Evolutionary conservation across 1,140 invertebrate species (phyloP).

Genomic region (Dendroctonus ponderosae): DNA sequence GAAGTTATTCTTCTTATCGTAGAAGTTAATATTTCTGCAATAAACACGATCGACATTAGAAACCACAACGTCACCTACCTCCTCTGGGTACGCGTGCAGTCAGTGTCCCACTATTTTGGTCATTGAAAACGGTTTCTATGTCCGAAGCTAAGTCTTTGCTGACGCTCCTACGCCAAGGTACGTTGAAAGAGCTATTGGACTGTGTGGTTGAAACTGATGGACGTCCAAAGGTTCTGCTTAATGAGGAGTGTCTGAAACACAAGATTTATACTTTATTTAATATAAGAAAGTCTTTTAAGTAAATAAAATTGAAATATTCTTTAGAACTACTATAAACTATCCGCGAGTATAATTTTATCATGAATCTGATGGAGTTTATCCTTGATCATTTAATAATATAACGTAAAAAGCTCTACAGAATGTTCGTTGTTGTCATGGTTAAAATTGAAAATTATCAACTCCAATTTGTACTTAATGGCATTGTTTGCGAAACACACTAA

Average conservation of each 20-base stretch:
- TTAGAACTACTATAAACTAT: background rate
- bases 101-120: constrained; percentile 32
- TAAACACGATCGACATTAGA: background rate
- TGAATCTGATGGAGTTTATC: background rate
- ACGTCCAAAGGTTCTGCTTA: constrained; percentile 44
- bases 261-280: no score
- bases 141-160: constrained; percentile 58
- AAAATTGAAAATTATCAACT: no score
- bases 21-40: background rate
- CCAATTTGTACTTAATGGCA: no score
- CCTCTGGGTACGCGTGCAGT: constrained; percentile 60
- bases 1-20: background rate
- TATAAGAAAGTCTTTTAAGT: no score
- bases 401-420: no score
- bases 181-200: constrained; percentile 42
- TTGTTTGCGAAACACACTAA: no score
- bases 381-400: no score
- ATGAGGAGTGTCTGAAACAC: constrained; percentile 43
- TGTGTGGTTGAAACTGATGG: constrained; percentile 37
- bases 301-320: background rate
- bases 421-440: no score
- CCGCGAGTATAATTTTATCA: background rate
- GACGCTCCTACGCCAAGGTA: constrained; percentile 60
- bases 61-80: constrained; percentile 40
- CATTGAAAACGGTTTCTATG: constrained; percentile 58